These are phyloP conservation scores for Pomacea maculata DNA, from an alignment of 1,140 invertebrate genomes.

Conservation along the genomic window DNA sequence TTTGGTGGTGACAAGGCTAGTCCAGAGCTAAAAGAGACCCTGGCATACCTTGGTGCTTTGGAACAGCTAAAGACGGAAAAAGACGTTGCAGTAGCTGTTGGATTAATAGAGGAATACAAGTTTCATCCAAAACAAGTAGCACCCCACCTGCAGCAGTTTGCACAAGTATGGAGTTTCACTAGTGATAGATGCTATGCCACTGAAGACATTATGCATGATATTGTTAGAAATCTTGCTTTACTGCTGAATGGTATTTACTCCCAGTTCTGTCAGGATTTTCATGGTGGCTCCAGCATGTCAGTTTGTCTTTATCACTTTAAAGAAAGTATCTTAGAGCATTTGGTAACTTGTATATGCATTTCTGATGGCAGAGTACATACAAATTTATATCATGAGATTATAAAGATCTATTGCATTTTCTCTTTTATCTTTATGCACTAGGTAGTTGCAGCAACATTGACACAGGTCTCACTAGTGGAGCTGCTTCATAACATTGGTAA, in stretches of 20 bases:
- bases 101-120: constrained; percentile 67
- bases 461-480: constrained; percentile 17
- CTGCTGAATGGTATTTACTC: too few relatives aligned
- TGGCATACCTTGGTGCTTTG: constrained; percentile 71
- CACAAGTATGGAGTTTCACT: background rate
- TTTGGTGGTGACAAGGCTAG: constrained; percentile 51
- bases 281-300: too few relatives aligned
- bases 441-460: constrained; percentile 20
- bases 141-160: constrained; percentile 67
- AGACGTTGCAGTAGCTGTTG: constrained; percentile 68
- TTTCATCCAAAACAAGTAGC: constrained; percentile 76
- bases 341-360: too few relatives aligned
- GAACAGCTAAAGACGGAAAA: constrained; percentile 72
- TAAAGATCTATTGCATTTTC: too few relatives aligned
- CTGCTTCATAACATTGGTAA: constrained; percentile 18
- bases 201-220: too few relatives aligned
- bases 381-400: too few relatives aligned
- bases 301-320: too few relatives aligned
- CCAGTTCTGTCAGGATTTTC: too few relatives aligned
- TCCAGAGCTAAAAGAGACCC: constrained; percentile 64
- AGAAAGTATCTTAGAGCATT: too few relatives aligned
- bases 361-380: too few relatives aligned
- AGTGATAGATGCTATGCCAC: too few relatives aligned
- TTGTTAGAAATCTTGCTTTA: too few relatives aligned
- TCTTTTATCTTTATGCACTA: constrained; percentile 9